Base-by-base conservation (phyloP, 2,797 vertebrate genomes). In the Pogonophryne albipinna region DNA sequence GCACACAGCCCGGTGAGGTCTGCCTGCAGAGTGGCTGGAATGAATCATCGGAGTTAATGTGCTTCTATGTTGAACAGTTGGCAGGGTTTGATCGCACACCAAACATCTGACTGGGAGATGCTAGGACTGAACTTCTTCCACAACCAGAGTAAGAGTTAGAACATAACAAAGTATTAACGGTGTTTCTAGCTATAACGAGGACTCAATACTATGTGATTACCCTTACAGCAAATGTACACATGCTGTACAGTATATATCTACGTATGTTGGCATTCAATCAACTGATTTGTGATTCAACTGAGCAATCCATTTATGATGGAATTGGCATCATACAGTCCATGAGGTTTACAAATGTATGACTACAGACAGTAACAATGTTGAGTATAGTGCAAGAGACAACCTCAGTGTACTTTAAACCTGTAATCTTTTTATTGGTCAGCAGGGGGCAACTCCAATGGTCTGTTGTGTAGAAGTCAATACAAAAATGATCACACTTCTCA, bases 51-150 rank as follows among this genome's bases (percentile, higher is more conserved):
- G 19, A 56, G 58, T 87, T 91, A 90, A 92, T 90, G 86, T 73
- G 88, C 71, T 77, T 85, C 91, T 93, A 92, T 92, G 85, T 91
- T 91, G 74, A 87, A 85, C 56, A 84, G 71, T 91, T 94, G 91
- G 91, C 93, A 85, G 51, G 0, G 57, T 70, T 41, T 45, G 23
- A 59, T 47, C 71, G 75, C 80, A 89, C 88, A 91, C 84, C 86
- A 92, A 91, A 93, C 84, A 92, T 84, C 81, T 85, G 79, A 87
- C 82, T 66, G 72, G 78, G 78, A 85, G 76, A 88, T 74, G 71
- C 69, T 83, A 46, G 67, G 73, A 57, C 79, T 82, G 81, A 89
- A 62, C 79, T 92, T 92, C 65, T 82, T 85, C 78, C 64, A 83
- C 61, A 75, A 65, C 78, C 59, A 59, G 34, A 38, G 34, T 38